Percentiles rank a stretch among this genome's conserved stretches.
These are phyloP conservation scores for Australoheros scitulus DNA, from an alignment of 2,113 vertebrate species.

Conservation along the genomic window DNA sequence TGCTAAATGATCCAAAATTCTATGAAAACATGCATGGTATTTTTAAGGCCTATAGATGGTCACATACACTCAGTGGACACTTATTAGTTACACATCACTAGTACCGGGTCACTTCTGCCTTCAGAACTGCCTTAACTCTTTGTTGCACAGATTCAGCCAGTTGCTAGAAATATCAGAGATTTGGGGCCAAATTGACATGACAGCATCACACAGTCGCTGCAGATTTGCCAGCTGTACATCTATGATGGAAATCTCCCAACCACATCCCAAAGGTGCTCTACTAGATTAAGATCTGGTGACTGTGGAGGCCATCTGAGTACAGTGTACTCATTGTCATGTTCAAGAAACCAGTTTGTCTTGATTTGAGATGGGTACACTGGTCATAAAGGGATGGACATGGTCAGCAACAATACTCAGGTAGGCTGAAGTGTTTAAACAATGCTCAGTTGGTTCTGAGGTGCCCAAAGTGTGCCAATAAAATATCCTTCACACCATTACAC, in stretches of 20 bases:
- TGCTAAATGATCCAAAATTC: background rate
- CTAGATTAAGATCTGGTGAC: background rate
- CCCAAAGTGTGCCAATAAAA: too few species aligned
- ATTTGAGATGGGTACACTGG: background rate
- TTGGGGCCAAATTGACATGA: background rate
- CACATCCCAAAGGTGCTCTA: accelerated
- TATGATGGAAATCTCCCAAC: background rate
- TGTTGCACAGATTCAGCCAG: background rate
- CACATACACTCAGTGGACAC: background rate
- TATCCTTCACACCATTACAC: background rate
- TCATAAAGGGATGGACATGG: too few species aligned
- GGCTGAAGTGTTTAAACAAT: too few species aligned
- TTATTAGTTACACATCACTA: background rate
- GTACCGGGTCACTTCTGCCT: background rate
- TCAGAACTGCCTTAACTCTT: background rate
- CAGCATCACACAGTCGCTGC: background rate
- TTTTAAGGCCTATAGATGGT: background rate
- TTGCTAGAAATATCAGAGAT: background rate
- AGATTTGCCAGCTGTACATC: background rate
- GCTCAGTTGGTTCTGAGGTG: too few species aligned
- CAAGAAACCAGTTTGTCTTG: too few species aligned
- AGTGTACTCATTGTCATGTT: background rate
- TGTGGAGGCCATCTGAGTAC: background rate
- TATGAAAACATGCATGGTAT: background rate
- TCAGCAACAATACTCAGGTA: too few species aligned